Base-by-base conservation (phyloP, 2,113 vertebrate genomes). In the Sarotherodon lohbergeri region DNA sequence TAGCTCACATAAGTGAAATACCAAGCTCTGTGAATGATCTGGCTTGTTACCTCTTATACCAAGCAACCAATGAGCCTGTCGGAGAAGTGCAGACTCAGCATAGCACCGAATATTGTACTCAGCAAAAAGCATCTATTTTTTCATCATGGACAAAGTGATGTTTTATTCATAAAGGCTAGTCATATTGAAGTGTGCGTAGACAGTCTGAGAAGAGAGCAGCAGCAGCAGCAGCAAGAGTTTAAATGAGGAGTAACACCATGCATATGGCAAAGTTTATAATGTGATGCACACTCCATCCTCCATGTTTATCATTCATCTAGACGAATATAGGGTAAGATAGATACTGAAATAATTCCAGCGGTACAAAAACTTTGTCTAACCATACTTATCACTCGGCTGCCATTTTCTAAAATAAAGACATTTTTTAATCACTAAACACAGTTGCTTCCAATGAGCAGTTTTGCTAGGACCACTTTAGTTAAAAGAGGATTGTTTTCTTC, bases 41-140 rank as follows among this genome's bases (percentile, higher is more conserved):
- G 29, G 50, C 81, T 85, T 84, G 84, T 83, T 91, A 87, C 84
- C 83, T 87, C 82, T 54, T 79, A 84, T 91, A 91, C 56, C 52
- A 34, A 66, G 89, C 46, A 83, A 85, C 88, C 91, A 90, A 90
- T 85, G 88, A 90, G 86, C 59, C 76, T 78, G 91, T 88, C 41
- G 73, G 68, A 76, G 63, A 88, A 88, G 57, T 85, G 90, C 93
- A 48, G 63, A 83, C 83, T 94, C 91, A 92, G 92, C 92, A 85
- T 11, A 17, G 61, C 90, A 36, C 73, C 43, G 43, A 90, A 92
- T 88, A 86, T 82, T 88, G 81, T 89, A 83, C 83, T 92, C 89
- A 90, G 91, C 90, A 89, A 86, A 89, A 89, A 46, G 84, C 73
- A 81, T 81, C 55, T 68, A 76, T 91, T 86, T 91, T 87, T 82